Percentiles rank a stretch among this genome's conserved stretches.
These are phyloP conservation scores for Brachionus asplanchnoidis DNA, from an alignment of 1,140 invertebrate species.

Conservation along the genomic window DNA sequence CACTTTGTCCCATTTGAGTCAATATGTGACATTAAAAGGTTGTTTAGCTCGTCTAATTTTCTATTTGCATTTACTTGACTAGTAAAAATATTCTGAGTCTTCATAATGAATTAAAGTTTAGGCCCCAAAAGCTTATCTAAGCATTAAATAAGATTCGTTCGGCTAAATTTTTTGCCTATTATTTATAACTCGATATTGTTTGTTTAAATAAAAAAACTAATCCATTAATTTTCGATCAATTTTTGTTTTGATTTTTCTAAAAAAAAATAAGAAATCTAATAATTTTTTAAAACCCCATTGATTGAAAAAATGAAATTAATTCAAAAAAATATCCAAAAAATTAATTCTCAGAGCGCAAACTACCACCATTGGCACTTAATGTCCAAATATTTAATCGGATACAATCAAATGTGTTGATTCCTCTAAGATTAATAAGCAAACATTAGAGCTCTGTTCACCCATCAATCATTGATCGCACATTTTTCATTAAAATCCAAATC, in stretches of 20 bases:
- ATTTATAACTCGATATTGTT: conserved; percentile 32
- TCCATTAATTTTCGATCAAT: conserved; percentile 35
- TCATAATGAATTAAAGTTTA: neutral
- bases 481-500: neutral
- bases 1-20: neutral
- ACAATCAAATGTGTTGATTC: neutral
- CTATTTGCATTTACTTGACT: neutral
- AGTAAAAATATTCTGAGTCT: neutral
- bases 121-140: neutral
- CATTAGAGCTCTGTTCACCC: neutral
- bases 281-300: neutral
- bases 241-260: neutral
- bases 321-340: neutral
- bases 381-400: neutral
- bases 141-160: conserved; percentile 7
- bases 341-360: neutral
- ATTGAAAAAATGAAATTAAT: neutral
- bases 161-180: neutral
- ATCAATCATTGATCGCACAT: neutral
- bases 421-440: neutral
- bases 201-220: conserved; percentile 30
- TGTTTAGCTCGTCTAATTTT: conserved; percentile 7
- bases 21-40: conserved; percentile 8
- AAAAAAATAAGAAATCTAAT: conserved; percentile 1
- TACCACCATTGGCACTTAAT: neutral